Evolutionary conservation across 2,888 invertebrate genomes (phyloP).

Genomic region (Dryadula phaetusa): DNA sequence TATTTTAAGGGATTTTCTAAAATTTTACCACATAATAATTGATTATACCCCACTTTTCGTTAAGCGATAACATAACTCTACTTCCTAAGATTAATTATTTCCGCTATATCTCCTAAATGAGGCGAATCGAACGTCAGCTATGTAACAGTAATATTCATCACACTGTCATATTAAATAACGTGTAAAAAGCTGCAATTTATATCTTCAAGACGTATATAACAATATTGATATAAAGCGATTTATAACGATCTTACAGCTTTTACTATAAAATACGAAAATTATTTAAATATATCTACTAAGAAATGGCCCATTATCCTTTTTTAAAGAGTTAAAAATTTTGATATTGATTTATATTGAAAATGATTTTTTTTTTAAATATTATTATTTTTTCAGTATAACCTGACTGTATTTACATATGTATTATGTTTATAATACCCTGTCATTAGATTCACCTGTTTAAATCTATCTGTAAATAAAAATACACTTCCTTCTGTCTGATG

Average conservation of each 20-base stretch:
- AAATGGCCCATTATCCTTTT: too few species aligned
- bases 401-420: too few species aligned
- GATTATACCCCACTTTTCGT: background rate
- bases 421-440: too few species aligned
- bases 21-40: background rate
- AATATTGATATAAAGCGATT: slow-evolving; percentile 26
- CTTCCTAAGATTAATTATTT: background rate
- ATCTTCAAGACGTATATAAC: slow-evolving; percentile 12
- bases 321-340: too few species aligned
- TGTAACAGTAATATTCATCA: slow-evolving; percentile 23
- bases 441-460: too few species aligned
- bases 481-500: too few species aligned
- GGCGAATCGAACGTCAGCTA: slow-evolving; percentile 14
- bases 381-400: too few species aligned
- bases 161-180: background rate
- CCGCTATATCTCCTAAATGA: slow-evolving; percentile 14
- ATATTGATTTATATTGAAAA: too few species aligned
- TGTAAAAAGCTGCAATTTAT: slow-evolving; percentile 11
- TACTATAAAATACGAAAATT: background rate
- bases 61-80: slow-evolving; percentile 4
- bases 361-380: too few species aligned
- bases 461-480: too few species aligned
- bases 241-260: slow-evolving; percentile 16
- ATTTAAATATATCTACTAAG: too few species aligned
- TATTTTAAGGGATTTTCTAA: background rate